phyloP scores from a whole-genome alignment of 2,113 vertebrate species.

The Pagrus major region DNA sequence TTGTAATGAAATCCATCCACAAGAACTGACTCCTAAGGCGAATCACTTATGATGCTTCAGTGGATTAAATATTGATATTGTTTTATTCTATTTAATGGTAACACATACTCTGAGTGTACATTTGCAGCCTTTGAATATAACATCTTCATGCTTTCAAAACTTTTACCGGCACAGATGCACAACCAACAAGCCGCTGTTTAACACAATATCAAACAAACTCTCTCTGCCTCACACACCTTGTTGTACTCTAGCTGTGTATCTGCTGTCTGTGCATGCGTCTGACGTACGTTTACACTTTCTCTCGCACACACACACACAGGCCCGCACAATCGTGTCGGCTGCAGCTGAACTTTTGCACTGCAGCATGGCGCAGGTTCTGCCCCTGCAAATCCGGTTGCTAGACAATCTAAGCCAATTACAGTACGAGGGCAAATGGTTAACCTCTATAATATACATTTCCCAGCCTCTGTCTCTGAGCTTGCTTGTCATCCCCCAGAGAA shows the following conservation, averaged over 20 bases:
- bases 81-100: conserved; percentile 26
- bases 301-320: conserved; percentile 25
- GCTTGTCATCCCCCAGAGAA: conserved; percentile 85
- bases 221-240: conserved; percentile 25
- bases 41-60: conserved; percentile 23
- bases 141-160: conserved; percentile 16
- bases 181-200: conserved; percentile 24
- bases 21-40: conserved; percentile 32
- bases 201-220: conserved; percentile 30
- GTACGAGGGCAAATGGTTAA: conserved; percentile 89
- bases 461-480: conserved; percentile 79
- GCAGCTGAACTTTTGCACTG: conserved; percentile 81
- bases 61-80: conserved; percentile 47
- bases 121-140: conserved; percentile 17
- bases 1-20: conserved; percentile 33
- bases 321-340: conserved; percentile 62
- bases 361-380: conserved; percentile 81
- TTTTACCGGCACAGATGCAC: conserved; percentile 31
- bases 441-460: conserved; percentile 87
- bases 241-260: conserved; percentile 32
- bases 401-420: conserved; percentile 99
- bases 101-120: background rate
- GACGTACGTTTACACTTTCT: conserved; percentile 47
- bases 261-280: conserved; percentile 38
- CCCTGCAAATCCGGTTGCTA: conserved; percentile 95